Evolutionary conservation across 1,140 invertebrate genomes (phyloP), one percentile per base, ranked within the genome.

Genomic region (Zaprionus davidi): DNA sequence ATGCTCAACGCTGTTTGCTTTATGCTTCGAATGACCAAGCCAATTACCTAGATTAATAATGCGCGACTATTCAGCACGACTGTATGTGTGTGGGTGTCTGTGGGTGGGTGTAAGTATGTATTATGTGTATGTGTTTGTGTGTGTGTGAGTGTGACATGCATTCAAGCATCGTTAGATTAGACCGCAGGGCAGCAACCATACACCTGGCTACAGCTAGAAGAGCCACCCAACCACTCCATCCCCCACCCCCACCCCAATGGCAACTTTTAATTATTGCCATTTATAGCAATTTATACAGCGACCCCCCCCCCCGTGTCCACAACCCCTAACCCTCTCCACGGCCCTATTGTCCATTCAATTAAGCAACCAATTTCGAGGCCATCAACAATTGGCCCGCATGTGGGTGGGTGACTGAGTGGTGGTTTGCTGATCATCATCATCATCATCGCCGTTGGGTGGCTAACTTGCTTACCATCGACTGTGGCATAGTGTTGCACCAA

Each of bases 1-100:
- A 74, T 74, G 67, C 67, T 71, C 64, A 51, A 5, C 44, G 51
- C 74, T 77, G 71, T 67, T 66, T 58, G 51, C 22, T 58, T 62
- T 60, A 66, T 78, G 75, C 31, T n/a, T 31, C 65, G 71, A 49
- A 58, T 84, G 78, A 84, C 78, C 81, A 90, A 84, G 71, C 85
- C 85, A 87, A 87, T 88, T 83, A 68, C 53, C 53, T 76, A 81
- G 36, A 84, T 88, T 84, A 88, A 76, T 87, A 84, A 88, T 84
- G 74, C 74, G 66, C 58, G 71, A 76, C 58, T 67, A 63, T 34
- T 67, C 49, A 34, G 71, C 64, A 13, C 20, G 78, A 12, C 1
- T 46, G 41, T 68, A 36, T 67, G 67, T 31, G 26, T 15, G 17
- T 69, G 20, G 15, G 28, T 36, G 41, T 72, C 5, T 26, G 34